Conservation (phyloP, 92 coral and sea anemone genomes). For the Meandrina meandrites region DNA sequence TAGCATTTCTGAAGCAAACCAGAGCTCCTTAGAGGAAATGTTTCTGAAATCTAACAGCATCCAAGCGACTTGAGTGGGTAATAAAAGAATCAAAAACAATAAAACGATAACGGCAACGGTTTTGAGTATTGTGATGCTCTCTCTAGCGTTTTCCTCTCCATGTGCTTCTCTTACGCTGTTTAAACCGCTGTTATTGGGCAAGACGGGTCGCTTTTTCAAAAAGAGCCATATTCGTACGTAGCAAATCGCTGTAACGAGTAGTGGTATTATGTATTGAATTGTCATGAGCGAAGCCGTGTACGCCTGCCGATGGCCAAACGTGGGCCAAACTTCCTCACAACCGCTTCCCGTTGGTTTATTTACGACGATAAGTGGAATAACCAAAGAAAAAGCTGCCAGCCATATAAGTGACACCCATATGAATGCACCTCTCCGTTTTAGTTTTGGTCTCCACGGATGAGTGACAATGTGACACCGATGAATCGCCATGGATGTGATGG, state of each 20-base stretch:
- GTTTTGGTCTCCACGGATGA: neutral
- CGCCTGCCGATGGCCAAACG: conserved; percentile 35
- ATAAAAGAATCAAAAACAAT: conserved; percentile 58
- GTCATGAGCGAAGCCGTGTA: conserved; percentile 35
- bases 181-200: conserved; percentile 30
- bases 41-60: conserved; percentile 74
- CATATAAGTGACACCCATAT: conserved; percentile 56
- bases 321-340: conserved; percentile 70
- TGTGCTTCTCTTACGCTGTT: neutral
- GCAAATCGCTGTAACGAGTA: conserved; percentile 67
- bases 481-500: conserved; percentile 24
- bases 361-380: conserved; percentile 62
- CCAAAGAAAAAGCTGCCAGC: conserved; percentile 50
- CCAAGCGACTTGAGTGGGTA: conserved; percentile 85
- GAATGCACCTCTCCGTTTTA: neutral
- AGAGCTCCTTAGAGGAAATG: conserved; percentile 43
- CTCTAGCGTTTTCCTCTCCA: conserved; percentile 51
- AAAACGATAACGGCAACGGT: conserved; percentile 74
- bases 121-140: conserved; percentile 64
- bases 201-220: conserved; percentile 42
- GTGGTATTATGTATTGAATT: conserved; percentile 73
- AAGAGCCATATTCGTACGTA: conserved; percentile 64
- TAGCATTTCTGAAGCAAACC: conserved; percentile 59
- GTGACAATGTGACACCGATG: conserved; percentile 22
- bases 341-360: conserved; percentile 13